Percentiles rank a stretch among this genome's conserved stretches.
Conservation (phyloP, 37 sponge, comb jelly and placozoan species). For the Beroe forskalii region DNA sequence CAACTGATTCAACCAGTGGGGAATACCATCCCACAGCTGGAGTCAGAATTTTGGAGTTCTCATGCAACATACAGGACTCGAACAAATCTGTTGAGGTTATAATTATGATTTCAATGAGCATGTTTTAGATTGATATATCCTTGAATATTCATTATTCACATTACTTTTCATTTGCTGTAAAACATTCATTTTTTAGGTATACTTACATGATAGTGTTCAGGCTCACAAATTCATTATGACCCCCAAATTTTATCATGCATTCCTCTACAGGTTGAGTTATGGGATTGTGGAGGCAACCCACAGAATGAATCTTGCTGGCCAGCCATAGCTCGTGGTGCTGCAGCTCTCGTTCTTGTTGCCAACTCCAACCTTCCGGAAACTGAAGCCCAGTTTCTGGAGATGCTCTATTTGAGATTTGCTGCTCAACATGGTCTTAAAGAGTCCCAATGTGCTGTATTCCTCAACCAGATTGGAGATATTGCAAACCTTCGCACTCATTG, state of each 20-base stretch:
- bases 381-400: slow-evolving; percentile 55
- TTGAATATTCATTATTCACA: too few relatives aligned
- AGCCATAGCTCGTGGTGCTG: slow-evolving; percentile 59
- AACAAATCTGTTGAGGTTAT: slow-evolving; percentile 48
- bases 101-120: too few relatives aligned
- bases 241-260: too few relatives aligned
- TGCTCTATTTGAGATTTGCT: slow-evolving; percentile 49
- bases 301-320: slow-evolving; percentile 68
- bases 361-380: slow-evolving; percentile 27
- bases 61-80: not conserved
- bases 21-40: slow-evolving; percentile 68
- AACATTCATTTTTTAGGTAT: too few relatives aligned
- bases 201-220: too few relatives aligned
- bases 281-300: slow-evolving; percentile 67
- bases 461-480: slow-evolving; percentile 13
- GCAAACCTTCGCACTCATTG: too few relatives aligned
- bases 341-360: slow-evolving; percentile 55
- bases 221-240: too few relatives aligned
- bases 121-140: too few relatives aligned
- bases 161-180: too few relatives aligned
- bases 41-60: slow-evolving; percentile 67
- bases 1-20: slow-evolving; percentile 64
- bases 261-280: slow-evolving; percentile 65
- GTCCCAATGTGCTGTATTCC: slow-evolving; percentile 59
- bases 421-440: slow-evolving; percentile 64